These are phyloP conservation scores for Leistus spinibarbis DNA, from an alignment of 2,888 invertebrate species.

Conservation along the genomic window DNA sequence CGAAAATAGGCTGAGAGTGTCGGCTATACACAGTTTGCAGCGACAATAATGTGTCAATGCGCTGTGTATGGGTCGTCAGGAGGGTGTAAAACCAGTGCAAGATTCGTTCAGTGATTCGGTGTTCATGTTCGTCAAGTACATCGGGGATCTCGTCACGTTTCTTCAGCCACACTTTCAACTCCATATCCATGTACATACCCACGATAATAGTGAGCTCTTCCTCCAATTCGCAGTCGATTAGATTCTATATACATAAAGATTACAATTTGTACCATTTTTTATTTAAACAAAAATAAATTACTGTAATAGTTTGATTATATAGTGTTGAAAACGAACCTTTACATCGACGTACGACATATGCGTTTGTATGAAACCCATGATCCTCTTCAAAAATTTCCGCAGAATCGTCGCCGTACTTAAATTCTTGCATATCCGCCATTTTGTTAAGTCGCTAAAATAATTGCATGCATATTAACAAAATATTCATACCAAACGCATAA, in stretches of 20 bases:
- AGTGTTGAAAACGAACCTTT: slow-evolving; percentile 2
- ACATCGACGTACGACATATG: slow-evolving; percentile 21
- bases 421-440: slow-evolving; percentile 17
- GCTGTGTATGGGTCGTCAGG: slow-evolving; percentile 2
- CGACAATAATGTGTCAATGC: slow-evolving; percentile 24
- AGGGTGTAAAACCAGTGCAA: slow-evolving; percentile 31
- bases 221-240: slow-evolving; percentile 29
- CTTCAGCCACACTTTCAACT: slow-evolving; percentile 21
- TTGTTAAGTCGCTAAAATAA: slow-evolving; percentile 28
- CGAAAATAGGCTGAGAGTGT: slow-evolving; percentile 18
- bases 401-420: slow-evolving; percentile 13
- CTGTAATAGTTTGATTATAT: too few relatives aligned
- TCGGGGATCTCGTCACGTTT: background rate
- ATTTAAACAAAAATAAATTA: too few relatives aligned
- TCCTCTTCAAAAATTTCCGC: slow-evolving; percentile 22
- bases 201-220: slow-evolving; percentile 25
- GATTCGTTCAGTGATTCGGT: slow-evolving; percentile 10
- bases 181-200: slow-evolving; percentile 29
- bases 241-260: slow-evolving; percentile 2
- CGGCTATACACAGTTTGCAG: slow-evolving; percentile 10
- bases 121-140: background rate
- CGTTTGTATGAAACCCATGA: slow-evolving; percentile 28
- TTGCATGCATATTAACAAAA: background rate
- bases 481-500: background rate
- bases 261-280: too few relatives aligned